These are phyloP conservation scores for Smithornis capensis DNA, from an alignment of 2,113 vertebrate genomes.

Conservation along the genomic window DNA sequence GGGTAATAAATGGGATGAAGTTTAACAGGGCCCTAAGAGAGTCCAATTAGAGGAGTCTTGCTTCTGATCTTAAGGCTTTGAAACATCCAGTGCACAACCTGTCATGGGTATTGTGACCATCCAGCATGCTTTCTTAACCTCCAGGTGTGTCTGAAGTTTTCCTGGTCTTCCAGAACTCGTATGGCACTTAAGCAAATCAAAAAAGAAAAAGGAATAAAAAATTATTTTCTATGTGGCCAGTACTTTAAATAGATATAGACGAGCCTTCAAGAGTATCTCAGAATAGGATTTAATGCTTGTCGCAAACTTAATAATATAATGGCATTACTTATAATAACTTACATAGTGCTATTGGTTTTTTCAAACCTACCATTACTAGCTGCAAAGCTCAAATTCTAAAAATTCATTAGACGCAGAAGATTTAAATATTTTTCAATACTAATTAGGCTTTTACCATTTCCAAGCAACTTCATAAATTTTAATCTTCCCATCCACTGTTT, in stretches of 20 bases:
- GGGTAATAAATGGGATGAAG: neutral
- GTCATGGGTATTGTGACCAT: neutral
- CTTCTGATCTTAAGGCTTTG: neutral
- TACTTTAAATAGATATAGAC: neutral
- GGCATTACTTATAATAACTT: neutral
- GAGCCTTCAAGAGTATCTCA: neutral
- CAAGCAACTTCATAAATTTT: neutral
- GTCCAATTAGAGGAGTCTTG: accelerated
- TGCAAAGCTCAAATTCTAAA: neutral
- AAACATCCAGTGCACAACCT: neutral
- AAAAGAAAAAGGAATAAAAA: neutral
- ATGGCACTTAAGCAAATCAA: neutral
- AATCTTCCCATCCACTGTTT: neutral
- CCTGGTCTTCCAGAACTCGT: neutral
- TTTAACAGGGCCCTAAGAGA: neutral
- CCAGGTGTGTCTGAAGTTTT: neutral
- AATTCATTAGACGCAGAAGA: conserved; percentile 22
- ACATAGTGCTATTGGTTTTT: neutral
- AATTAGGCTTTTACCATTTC: neutral
- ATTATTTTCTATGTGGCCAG: neutral
- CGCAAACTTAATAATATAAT: neutral
- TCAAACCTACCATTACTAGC: neutral
- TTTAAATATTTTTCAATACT: conserved; percentile 49
- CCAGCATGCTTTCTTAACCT: neutral
- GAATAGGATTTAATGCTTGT: neutral